Percentiles rank a stretch among this genome's conserved stretches.
These are phyloP conservation scores for Hystrix cristata DNA, from an alignment of 2,113 vertebrate species.

Conservation along the genomic window DNA sequence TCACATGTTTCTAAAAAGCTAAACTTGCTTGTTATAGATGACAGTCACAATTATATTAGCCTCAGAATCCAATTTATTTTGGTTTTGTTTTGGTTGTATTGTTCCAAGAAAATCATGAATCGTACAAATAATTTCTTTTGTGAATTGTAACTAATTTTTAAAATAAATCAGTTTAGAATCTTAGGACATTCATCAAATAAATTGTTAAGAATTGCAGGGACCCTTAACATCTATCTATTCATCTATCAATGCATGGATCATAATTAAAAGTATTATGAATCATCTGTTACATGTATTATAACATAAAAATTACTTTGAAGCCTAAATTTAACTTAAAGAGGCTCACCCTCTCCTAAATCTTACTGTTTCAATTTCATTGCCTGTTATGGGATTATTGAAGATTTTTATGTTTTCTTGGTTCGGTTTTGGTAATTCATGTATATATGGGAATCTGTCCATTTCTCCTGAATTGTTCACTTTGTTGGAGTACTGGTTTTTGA, in stretches of 20 bases:
- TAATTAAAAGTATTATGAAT: constrained; percentile 25
- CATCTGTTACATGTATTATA: background rate
- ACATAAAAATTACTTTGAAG: background rate
- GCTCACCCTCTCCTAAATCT: background rate
- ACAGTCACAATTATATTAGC: background rate
- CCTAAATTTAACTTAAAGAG: constrained; percentile 5
- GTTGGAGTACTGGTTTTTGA: too few species aligned
- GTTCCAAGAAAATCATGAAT: constrained; percentile 49
- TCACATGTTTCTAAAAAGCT: constrained; percentile 5
- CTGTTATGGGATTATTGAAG: too few species aligned
- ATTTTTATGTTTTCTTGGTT: too few species aligned
- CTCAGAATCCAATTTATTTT: background rate
- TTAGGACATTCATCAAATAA: constrained; percentile 6
- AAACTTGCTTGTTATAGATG: background rate
- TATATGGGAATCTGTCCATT: too few species aligned
- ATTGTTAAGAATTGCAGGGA: background rate
- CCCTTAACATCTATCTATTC: background rate
- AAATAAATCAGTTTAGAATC: background rate
- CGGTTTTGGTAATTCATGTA: too few species aligned
- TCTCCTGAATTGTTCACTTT: too few species aligned
- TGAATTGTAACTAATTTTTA: background rate
- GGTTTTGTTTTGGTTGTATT: constrained; percentile 14
- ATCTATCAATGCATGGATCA: background rate
- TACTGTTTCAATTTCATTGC: background rate
- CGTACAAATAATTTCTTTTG: background rate